These are phyloP conservation scores for Pantherophis alleghaniensis DNA, from an alignment of 2,797 vertebrate species.

Conservation along the genomic window DNA sequence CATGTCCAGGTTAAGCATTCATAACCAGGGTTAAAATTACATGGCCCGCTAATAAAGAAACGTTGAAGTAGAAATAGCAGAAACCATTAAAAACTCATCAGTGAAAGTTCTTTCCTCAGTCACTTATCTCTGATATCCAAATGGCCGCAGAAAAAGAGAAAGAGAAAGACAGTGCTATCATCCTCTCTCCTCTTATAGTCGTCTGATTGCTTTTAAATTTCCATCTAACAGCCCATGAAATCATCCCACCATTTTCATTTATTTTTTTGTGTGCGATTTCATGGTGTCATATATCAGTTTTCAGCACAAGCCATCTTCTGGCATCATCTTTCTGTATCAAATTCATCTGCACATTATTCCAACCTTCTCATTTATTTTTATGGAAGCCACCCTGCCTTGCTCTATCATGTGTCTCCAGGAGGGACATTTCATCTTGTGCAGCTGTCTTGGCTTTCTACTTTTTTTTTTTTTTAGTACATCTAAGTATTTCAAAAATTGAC, in stretches of 20 bases:
- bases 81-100: constrained; percentile 20
- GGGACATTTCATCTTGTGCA: constrained; percentile 34
- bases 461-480: background rate
- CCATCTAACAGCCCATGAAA: constrained; percentile 52
- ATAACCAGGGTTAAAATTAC: constrained; percentile 51
- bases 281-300: constrained; percentile 57
- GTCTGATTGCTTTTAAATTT: constrained; percentile 52
- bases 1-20: constrained; percentile 50
- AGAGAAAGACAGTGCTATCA: constrained; percentile 2
- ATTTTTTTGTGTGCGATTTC: constrained; percentile 56
- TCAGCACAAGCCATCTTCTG: constrained; percentile 57
- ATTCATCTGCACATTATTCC: constrained; percentile 44
- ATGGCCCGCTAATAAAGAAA: constrained; percentile 54
- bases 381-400: constrained; percentile 30
- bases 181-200: constrained; percentile 30
- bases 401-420: constrained; percentile 29
- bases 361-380: constrained; percentile 39
- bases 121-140: constrained; percentile 34
- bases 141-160: constrained; percentile 12
- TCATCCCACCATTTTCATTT: constrained; percentile 60
- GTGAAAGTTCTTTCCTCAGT: constrained; percentile 42
- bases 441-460: background rate
- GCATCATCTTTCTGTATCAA: constrained; percentile 29
- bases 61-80: constrained; percentile 45
- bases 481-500: background rate